Evolutionary conservation across 2,888 invertebrate species (phyloP).

Genomic region (Drosophila atroscutellata): DNA sequence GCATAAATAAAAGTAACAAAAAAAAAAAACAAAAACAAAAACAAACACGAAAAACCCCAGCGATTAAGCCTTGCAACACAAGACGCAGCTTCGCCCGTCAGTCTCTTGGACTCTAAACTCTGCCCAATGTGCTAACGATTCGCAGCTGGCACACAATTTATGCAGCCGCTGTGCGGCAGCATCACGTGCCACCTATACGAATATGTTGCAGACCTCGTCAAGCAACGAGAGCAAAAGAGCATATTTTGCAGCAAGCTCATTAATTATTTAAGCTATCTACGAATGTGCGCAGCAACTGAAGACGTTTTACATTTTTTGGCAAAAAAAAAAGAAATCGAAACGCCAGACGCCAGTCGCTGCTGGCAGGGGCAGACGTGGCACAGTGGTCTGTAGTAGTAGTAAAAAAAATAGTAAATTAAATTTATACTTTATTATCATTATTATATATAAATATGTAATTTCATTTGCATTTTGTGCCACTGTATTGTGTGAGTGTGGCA

Average conservation of each 20-base stretch:
- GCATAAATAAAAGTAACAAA: neutral
- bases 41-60: neutral
- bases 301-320: conserved; percentile 18
- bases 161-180: conserved; percentile 56
- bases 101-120: conserved; percentile 14
- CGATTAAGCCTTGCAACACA: conserved; percentile 59
- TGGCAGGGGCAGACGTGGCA: conserved; percentile 20
- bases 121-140: conserved; percentile 72
- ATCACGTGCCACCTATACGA: conserved; percentile 59
- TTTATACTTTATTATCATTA: neutral
- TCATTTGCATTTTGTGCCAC: neutral
- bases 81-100: conserved; percentile 24
- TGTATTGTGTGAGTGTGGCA: conserved; percentile 14
- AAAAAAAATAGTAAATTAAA: neutral
- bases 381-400: conserved; percentile 13
- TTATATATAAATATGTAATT: neutral
- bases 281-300: conserved; percentile 56
- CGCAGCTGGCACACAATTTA: conserved; percentile 68
- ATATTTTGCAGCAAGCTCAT: conserved; percentile 63
- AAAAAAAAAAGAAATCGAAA: neutral
- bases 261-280: conserved; percentile 81
- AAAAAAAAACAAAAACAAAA: too few species aligned
- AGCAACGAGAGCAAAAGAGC: conserved; percentile 24
- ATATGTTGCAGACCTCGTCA: conserved; percentile 42
- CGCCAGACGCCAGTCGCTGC: conserved; percentile 14